phyloP scores from a whole-genome alignment of 2,888 invertebrate genomes.

The Opisthograptis luteolata region DNA sequence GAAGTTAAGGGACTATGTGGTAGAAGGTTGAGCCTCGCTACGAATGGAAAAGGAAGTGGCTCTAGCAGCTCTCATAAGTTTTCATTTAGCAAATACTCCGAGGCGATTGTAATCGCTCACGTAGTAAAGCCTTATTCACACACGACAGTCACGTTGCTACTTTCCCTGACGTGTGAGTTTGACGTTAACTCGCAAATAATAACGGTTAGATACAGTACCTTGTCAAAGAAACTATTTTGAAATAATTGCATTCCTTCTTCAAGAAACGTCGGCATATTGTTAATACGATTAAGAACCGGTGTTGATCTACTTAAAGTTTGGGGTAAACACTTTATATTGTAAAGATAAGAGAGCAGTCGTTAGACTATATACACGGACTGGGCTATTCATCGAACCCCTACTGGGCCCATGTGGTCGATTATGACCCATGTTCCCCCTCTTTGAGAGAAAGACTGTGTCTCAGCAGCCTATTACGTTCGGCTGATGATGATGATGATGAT shows the following conservation, averaged over 20 bases:
- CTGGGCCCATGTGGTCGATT: no score
- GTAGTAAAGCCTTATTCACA: conserved; percentile 31
- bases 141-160: conserved; percentile 40
- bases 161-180: conserved; percentile 42
- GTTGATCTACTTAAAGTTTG: conserved; percentile 17
- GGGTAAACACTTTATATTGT: conserved; percentile 8
- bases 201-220: background rate
- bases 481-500: no score
- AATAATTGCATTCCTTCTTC: background rate
- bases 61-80: background rate
- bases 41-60: no score
- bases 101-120: conserved; percentile 16
- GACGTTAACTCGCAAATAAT: conserved; percentile 16
- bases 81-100: conserved; percentile 10
- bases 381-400: no score
- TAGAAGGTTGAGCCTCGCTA: no score
- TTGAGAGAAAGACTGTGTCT: no score
- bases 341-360: no score
- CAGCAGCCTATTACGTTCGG: no score
- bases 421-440: no score
- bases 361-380: no score
- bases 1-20: no score
- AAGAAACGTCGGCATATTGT: background rate
- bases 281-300: background rate
- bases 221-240: background rate